Percentiles rank a stretch among this genome's conserved stretches.
These are phyloP conservation scores for Melanerpes aurifrons DNA, from an alignment of 2,113 vertebrate species.

Conservation along the genomic window DNA sequence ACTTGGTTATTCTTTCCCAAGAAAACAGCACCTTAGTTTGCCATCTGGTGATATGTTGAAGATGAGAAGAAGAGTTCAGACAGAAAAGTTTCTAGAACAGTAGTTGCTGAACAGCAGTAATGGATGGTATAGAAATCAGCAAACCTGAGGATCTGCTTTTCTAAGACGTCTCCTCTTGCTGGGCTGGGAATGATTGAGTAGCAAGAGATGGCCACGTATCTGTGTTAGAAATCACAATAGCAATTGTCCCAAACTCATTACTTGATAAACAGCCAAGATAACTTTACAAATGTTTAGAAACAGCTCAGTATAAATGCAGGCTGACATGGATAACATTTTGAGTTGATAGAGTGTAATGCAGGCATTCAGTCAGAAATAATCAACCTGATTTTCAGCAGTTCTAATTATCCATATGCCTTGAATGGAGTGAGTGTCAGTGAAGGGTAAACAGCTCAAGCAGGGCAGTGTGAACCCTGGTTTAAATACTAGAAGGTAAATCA, in stretches of 20 bases:
- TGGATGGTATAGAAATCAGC: neutral
- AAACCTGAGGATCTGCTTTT: neutral
- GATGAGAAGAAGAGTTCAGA: neutral
- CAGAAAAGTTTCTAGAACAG: neutral
- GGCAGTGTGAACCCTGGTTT: neutral
- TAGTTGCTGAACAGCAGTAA: neutral
- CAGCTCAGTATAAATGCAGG: neutral
- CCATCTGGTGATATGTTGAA: neutral
- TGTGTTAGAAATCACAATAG: neutral
- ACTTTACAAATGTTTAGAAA: neutral
- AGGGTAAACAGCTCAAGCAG: neutral
- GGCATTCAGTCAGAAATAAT: neutral
- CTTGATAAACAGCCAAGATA: neutral
- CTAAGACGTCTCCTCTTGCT: neutral
- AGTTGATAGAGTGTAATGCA: neutral
- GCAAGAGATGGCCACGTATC: neutral
- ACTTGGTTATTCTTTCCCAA: neutral
- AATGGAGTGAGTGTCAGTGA: conserved; percentile 1
- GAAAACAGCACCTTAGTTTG: neutral
- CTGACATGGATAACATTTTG: neutral
- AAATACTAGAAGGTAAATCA: conserved; percentile 25
- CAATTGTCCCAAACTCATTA: neutral
- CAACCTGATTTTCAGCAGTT: neutral
- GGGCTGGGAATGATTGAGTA: neutral
- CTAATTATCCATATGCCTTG: neutral